These are phyloP conservation scores for Uria lomvia DNA, from an alignment of 2,113 vertebrate species.

Conservation along the genomic window DNA sequence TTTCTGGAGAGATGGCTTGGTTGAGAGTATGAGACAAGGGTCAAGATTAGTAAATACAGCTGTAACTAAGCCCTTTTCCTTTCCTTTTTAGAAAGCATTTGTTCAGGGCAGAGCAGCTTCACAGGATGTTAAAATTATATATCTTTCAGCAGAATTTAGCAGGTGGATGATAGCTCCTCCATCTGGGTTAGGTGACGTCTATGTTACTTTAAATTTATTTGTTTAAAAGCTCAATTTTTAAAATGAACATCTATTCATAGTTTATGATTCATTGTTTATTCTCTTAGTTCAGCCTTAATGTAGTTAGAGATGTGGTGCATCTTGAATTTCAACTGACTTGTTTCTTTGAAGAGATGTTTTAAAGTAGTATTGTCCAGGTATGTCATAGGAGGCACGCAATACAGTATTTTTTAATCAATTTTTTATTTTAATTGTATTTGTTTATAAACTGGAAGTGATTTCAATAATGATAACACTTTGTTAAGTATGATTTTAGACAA, in stretches of 20 bases:
- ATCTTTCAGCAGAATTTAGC: slow-evolving; percentile 13
- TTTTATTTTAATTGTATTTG: neutral
- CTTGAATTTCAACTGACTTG: neutral
- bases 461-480: neutral
- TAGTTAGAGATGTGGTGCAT: neutral
- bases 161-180: neutral
- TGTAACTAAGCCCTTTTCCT: neutral
- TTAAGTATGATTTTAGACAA: neutral
- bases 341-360: neutral
- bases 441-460: neutral
- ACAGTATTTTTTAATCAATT: neutral
- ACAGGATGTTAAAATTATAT: neutral
- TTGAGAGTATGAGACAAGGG: neutral
- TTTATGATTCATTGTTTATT: neutral
- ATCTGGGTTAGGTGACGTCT: neutral
- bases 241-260: neutral
- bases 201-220: neutral
- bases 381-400: neutral
- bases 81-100: neutral
- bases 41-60: slow-evolving; percentile 35
- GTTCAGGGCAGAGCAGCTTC: neutral
- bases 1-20: neutral
- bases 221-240: neutral
- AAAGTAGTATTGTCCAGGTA: neutral
- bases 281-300: neutral